Evolutionary conservation across 2,888 invertebrate genomes (phyloP).

Genomic region (Amblyteles armatorius): DNA sequence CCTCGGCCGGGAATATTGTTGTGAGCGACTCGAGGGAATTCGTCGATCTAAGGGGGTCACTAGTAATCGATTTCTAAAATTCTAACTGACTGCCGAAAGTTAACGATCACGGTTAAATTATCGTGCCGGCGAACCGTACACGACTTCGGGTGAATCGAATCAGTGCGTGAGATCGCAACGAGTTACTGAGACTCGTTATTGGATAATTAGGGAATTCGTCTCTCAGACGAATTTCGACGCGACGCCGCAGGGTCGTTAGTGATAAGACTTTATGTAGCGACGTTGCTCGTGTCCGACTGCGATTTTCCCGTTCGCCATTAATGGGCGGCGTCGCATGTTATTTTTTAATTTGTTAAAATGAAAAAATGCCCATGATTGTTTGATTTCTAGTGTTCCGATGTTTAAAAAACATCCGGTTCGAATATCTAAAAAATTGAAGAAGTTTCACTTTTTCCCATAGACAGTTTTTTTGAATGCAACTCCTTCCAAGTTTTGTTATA

Average conservation of each 20-base stretch:
- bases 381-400: background rate
- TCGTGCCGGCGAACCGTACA: conserved; percentile 1
- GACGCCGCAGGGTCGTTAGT: conserved; percentile 44
- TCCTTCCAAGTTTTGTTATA: too few relatives aligned
- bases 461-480: too few relatives aligned
- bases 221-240: conserved; percentile 36
- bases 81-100: conserved; percentile 24
- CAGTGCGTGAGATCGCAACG: background rate
- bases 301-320: background rate
- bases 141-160: conserved; percentile 19
- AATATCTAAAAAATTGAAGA: too few relatives aligned
- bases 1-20: background rate
- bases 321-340: background rate
- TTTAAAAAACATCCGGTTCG: background rate
- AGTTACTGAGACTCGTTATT: conserved; percentile 49
- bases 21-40: conserved; percentile 1
- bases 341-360: background rate
- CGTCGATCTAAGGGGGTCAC: conserved; percentile 38
- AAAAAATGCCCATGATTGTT: background rate
- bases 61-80: conserved; percentile 55
- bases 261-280: background rate
- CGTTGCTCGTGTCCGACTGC: background rate
- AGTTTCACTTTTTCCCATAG: too few relatives aligned
- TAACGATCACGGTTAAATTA: background rate
- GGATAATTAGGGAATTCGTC: conserved; percentile 40